Conservation (phyloP, 2,888 invertebrate species). For the Zaprionus bogoriensis region DNA sequence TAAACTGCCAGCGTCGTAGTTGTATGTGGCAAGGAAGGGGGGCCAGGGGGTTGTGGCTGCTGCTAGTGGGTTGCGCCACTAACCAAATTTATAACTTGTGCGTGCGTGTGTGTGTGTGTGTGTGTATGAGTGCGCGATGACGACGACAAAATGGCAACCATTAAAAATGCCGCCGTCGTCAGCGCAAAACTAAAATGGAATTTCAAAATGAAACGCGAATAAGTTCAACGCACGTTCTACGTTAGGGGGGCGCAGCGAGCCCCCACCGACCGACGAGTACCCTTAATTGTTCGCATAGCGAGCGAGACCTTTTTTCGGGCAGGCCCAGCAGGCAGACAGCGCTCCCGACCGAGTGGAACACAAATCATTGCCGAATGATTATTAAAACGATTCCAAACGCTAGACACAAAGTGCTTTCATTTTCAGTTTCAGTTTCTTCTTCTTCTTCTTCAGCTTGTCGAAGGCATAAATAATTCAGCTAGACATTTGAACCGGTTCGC, state of each 20-base stretch:
- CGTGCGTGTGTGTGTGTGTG: conserved; percentile 20
- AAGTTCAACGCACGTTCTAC: conserved; percentile 45
- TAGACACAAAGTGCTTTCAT: too few relatives aligned
- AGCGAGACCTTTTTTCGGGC: too few relatives aligned
- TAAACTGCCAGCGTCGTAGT: conserved; percentile 18
- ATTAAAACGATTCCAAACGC: neutral
- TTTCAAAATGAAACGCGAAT: conserved; percentile 38
- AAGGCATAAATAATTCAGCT: neutral
- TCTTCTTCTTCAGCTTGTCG: neutral
- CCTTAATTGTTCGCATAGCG: neutral
- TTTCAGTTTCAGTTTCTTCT: too few relatives aligned
- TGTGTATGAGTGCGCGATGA: neutral
- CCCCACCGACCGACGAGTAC: neutral
- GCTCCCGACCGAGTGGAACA: neutral
- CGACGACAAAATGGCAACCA: conserved; percentile 52
- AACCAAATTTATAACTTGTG: conserved; percentile 69
- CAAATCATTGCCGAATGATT: neutral
- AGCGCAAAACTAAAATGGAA: conserved; percentile 49
- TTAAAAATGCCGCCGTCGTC: conserved; percentile 62
- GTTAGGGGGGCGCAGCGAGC: neutral
- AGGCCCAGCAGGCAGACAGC: too few relatives aligned
- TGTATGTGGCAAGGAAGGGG: neutral
- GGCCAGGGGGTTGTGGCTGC: too few relatives aligned
- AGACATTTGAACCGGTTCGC: neutral
- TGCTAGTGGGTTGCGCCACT: conserved; percentile 35